phyloP scores from a whole-genome alignment of 2,797 vertebrate genomes.

The Lerista edwardsae region DNA sequence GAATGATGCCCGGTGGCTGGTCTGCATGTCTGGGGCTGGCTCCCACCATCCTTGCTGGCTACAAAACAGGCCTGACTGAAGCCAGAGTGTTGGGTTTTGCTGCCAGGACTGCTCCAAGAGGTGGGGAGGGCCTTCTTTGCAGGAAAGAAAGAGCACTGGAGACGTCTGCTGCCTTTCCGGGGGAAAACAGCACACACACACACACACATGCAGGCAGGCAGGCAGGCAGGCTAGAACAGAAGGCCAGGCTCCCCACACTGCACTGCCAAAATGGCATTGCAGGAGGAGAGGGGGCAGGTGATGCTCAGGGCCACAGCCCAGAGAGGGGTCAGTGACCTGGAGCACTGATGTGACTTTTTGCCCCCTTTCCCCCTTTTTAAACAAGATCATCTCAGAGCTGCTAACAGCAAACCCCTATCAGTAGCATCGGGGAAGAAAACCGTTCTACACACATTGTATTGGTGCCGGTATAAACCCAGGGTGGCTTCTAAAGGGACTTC shows the following conservation, averaged over 20 bases:
- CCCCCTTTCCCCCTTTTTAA: neutral
- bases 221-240: neutral
- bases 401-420: neutral
- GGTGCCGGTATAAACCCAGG: neutral
- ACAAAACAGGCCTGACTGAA: neutral
- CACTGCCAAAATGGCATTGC: neutral
- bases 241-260: too few relatives aligned
- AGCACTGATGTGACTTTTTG: neutral
- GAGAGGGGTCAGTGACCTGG: neutral
- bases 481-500: neutral
- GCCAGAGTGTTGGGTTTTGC: neutral
- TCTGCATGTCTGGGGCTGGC: rapidly evolving
- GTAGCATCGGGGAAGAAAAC: neutral
- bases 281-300: neutral
- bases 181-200: neutral
- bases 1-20: constrained; percentile 48
- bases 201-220: too few relatives aligned
- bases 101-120: neutral
- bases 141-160: neutral
- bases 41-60: neutral
- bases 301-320: too few relatives aligned
- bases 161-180: neutral
- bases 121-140: neutral
- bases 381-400: neutral
- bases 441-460: neutral